These are phyloP conservation scores for Pimephales promelas DNA, from an alignment of 2,113 vertebrate species.

Conservation along the genomic window DNA sequence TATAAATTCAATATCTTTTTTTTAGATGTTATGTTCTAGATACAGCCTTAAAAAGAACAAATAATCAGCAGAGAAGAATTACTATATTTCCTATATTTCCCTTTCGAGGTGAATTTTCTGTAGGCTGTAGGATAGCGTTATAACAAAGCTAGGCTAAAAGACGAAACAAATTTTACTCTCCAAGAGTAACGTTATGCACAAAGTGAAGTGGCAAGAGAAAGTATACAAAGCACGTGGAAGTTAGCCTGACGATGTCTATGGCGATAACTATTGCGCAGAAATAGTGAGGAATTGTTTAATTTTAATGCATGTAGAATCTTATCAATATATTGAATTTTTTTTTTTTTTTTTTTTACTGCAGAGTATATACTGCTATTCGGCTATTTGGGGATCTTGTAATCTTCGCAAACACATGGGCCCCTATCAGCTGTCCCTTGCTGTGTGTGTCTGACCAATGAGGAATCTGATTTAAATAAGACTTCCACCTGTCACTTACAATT, in stretches of 20 bases:
- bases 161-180: neutral
- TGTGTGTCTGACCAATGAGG: constrained; percentile 45
- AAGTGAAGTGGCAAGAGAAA: neutral
- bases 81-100: neutral
- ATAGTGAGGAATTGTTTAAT: neutral
- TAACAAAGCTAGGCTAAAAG: neutral
- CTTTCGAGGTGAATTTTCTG: neutral
- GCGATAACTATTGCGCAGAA: neutral
- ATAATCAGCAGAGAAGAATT: neutral
- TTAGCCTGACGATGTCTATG: neutral
- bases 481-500: constrained; percentile 67
- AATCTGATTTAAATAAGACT: constrained; percentile 61
- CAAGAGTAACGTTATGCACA: neutral
- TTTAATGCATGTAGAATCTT: neutral
- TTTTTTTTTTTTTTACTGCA: too few species aligned
- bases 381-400: constrained; percentile 63
- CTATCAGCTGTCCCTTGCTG: constrained; percentile 71
- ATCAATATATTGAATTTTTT: too few species aligned
- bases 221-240: neutral
- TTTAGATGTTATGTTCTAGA: too few species aligned
- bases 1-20: too few species aligned
- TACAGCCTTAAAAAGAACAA: neutral
- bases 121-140: too few species aligned
- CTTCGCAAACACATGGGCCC: constrained; percentile 50
- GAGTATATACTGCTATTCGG: neutral